Evolutionary conservation across 2,888 invertebrate species (phyloP).

Genomic region (Polietes domitor): DNA sequence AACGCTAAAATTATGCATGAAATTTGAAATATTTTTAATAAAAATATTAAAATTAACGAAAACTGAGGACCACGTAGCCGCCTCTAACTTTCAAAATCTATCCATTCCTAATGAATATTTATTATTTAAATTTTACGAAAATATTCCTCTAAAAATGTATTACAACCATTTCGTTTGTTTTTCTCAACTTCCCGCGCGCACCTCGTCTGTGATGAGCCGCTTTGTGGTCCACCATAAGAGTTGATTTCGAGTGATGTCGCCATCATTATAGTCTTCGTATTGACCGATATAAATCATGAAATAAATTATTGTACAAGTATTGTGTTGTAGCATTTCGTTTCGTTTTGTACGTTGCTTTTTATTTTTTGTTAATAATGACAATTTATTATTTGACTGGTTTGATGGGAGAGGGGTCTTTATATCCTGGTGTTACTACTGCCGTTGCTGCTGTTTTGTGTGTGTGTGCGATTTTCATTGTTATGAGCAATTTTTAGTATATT

Average conservation of each 20-base stretch:
- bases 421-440: no score
- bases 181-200: not conserved
- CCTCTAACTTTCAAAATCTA: no score
- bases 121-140: no score
- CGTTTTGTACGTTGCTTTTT: not conserved
- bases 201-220: not conserved
- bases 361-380: slow-evolving; percentile 18
- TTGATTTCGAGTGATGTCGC: slow-evolving; percentile 1
- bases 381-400: slow-evolving; percentile 18
- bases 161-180: not conserved
- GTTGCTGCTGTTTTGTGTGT: not conserved
- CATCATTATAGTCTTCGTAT: not conserved
- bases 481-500: not conserved
- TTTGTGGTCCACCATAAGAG: not conserved
- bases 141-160: no score
- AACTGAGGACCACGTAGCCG: no score
- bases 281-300: not conserved
- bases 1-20: no score
- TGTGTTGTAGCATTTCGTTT: not conserved
- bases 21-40: no score
- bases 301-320: slow-evolving; percentile 22
- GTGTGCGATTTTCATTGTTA: not conserved
- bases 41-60: no score
- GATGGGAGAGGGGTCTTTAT: not conserved
- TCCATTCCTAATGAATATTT: no score